Evolutionary conservation across 2,888 invertebrate species (phyloP).

Genomic region (Phyllotreta striolata): DNA sequence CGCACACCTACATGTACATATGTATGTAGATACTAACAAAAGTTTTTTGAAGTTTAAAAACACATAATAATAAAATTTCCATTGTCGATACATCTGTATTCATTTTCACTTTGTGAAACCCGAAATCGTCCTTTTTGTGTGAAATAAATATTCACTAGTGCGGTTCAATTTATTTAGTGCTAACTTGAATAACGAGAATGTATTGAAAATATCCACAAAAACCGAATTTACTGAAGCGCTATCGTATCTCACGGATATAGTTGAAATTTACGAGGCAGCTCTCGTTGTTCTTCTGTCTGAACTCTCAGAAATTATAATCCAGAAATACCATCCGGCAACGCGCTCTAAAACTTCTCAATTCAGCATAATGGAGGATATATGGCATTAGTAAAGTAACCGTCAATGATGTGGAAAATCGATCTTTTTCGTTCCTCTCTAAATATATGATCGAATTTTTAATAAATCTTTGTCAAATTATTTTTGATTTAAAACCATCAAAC

Average conservation of each 20-base stretch:
- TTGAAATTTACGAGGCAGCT: constrained; percentile 12
- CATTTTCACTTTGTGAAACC: no score
- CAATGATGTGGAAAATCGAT: constrained; percentile 19
- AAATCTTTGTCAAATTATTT: not conserved
- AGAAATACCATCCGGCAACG: constrained; percentile 16
- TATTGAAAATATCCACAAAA: constrained; percentile 13
- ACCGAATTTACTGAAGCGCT: constrained; percentile 10
- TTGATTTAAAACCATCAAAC: no score
- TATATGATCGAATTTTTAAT: constrained; percentile 8
- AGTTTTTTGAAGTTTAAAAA: no score
- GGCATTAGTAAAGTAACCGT: constrained; percentile 12
- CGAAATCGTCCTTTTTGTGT: no score
- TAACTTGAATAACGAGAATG: constrained; percentile 7
- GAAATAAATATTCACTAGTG: no score
- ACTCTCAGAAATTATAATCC: constrained; percentile 14
- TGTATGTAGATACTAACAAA: no score
- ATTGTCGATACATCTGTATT: no score
- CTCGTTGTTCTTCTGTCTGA: constrained; percentile 8
- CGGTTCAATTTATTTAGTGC: no score
- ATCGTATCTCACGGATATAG: constrained; percentile 10
- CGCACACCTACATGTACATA: no score
- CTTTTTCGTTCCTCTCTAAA: constrained; percentile 1
- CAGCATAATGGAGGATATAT: constrained; percentile 20
- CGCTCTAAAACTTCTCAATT: constrained; percentile 18
- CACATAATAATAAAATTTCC: no score